phyloP scores from a whole-genome alignment of 2,113 vertebrate genomes.

The Morone chrysops region DNA sequence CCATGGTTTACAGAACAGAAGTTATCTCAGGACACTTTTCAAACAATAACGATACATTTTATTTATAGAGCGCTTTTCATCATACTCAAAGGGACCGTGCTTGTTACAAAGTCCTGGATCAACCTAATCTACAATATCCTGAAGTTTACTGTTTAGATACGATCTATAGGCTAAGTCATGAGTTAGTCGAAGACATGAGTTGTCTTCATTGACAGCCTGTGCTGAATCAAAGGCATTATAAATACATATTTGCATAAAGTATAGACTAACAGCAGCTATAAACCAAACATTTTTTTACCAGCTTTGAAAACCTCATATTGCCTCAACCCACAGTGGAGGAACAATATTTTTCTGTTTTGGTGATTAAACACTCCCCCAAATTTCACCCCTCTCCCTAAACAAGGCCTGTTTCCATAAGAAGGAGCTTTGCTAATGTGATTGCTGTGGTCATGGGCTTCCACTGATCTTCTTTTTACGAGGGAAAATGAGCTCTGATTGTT shows the following conservation, averaged over 20 bases:
- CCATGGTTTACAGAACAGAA: too few relatives aligned
- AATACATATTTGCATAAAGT: neutral
- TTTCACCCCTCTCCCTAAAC: constrained; percentile 47
- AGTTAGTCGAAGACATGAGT: neutral
- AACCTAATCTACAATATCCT: neutral
- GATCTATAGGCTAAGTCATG: neutral
- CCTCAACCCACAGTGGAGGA: constrained; percentile 6
- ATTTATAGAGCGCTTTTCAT: too few relatives aligned
- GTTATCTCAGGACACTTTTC: too few relatives aligned
- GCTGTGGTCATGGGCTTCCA: constrained; percentile 73
- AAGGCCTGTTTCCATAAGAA: constrained; percentile 72
- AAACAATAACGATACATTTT: too few relatives aligned
- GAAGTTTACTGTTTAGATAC: neutral
- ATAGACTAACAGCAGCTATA: neutral
- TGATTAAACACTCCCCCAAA: constrained; percentile 40
- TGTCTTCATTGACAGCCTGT: neutral
- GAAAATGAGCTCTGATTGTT: constrained; percentile 84
- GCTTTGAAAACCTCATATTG: neutral
- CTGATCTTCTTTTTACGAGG: constrained; percentile 79
- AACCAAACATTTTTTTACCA: neutral
- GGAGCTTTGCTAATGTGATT: constrained; percentile 78
- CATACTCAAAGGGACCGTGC: too few relatives aligned
- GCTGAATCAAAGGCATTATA: neutral
- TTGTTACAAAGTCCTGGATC: neutral
- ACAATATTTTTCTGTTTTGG: constrained; percentile 40